phyloP scores from a whole-genome alignment of 2,888 invertebrate species.

The Nomada ruficornis region DNA sequence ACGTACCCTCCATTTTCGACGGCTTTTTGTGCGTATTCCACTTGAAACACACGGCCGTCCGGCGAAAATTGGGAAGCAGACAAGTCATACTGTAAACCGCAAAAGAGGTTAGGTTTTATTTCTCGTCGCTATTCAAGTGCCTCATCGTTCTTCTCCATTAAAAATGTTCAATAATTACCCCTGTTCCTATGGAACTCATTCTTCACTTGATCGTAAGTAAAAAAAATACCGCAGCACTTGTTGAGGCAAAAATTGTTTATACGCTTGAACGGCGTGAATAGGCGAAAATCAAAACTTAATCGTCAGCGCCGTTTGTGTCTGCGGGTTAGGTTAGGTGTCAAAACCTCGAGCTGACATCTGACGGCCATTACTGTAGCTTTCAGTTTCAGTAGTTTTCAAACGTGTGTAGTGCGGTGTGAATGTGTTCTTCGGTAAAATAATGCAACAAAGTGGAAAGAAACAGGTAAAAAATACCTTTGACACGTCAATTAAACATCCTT shows the following conservation, averaged over 20 bases:
- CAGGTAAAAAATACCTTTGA: not conserved
- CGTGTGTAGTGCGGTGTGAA: not conserved
- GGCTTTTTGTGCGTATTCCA: slow-evolving; percentile 99
- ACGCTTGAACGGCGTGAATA: slow-evolving; percentile 75
- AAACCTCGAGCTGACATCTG: slow-evolving; percentile 27
- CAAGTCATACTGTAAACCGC: slow-evolving; percentile 94
- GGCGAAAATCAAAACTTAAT: slow-evolving; percentile 77
- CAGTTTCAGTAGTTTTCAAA: slow-evolving; percentile 23
- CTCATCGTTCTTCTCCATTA: slow-evolving; percentile 24
- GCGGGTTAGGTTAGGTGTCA: slow-evolving; percentile 27
- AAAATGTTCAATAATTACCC: slow-evolving; percentile 88
- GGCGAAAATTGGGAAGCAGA: slow-evolving; percentile 99
- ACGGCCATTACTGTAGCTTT: not conserved
- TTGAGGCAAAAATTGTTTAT: slow-evolving; percentile 68
- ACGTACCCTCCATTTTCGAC: slow-evolving; percentile 97
- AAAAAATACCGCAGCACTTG: slow-evolving; percentile 31
- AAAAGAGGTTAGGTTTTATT: slow-evolving; percentile 68
- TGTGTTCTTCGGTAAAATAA: not conserved
- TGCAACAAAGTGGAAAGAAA: not conserved
- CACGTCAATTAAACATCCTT: not conserved
- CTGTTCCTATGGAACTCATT: slow-evolving; percentile 98
- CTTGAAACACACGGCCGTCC: slow-evolving; percentile 99
- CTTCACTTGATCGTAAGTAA: slow-evolving; percentile 71
- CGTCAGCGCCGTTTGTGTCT: slow-evolving; percentile 54
- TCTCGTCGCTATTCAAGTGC: slow-evolving; percentile 51